Conservation (phyloP, 2,888 invertebrate genomes). For the Parelbella ahira region DNA sequence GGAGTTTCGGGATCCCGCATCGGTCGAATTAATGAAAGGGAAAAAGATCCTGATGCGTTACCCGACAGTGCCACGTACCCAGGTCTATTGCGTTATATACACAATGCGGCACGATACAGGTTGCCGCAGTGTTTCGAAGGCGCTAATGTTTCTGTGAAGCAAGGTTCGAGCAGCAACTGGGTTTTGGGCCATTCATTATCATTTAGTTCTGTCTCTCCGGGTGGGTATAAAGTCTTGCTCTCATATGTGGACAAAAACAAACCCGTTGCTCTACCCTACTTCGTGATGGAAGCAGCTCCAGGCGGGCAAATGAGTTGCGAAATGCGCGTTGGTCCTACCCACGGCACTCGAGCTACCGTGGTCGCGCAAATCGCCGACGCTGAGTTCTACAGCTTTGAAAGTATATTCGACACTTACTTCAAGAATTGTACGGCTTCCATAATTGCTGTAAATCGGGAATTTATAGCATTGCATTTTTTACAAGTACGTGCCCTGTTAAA, state of each 20-base stretch:
- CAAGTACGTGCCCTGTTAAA: no score
- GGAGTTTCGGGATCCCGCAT: slow-evolving; percentile 68
- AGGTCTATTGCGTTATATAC: slow-evolving; percentile 65
- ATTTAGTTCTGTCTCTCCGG: slow-evolving; percentile 72
- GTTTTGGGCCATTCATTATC: slow-evolving; percentile 63
- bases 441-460: slow-evolving; percentile 69
- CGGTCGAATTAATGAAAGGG: slow-evolving; percentile 38
- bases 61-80: slow-evolving; percentile 57
- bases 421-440: slow-evolving; percentile 59
- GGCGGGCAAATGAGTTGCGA: slow-evolving; percentile 73
- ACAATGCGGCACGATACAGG: slow-evolving; percentile 64
- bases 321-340: slow-evolving; percentile 60
- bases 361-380: slow-evolving; percentile 65
- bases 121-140: slow-evolving; percentile 75
- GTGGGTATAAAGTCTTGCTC: slow-evolving; percentile 64
- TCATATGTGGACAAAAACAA: slow-evolving; percentile 61
- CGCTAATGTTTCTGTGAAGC: slow-evolving; percentile 60
- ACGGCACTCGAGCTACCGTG: slow-evolving; percentile 56
- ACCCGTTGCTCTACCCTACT: slow-evolving; percentile 56
- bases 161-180: slow-evolving; percentile 56
- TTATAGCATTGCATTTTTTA: slow-evolving; percentile 67
- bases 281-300: slow-evolving; percentile 72
- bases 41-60: slow-evolving; percentile 43
- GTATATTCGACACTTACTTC: slow-evolving; percentile 65
- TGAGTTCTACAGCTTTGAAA: slow-evolving; percentile 67